phyloP scores from a whole-genome alignment of 2,113 vertebrate species.

The Mandrillus leucophaeus region DNA sequence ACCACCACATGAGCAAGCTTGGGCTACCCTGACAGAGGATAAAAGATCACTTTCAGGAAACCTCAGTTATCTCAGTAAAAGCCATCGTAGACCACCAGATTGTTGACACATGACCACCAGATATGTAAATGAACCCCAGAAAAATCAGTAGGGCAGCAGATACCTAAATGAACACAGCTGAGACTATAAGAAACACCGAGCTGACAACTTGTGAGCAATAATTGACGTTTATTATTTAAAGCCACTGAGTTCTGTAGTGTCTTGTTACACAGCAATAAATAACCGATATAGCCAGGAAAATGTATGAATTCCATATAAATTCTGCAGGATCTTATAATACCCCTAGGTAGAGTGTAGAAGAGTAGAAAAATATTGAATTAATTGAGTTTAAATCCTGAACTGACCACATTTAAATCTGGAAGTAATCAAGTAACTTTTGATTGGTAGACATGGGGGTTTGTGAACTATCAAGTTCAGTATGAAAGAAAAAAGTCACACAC shows the following conservation, averaged over 20 bases:
- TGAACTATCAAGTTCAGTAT: background rate
- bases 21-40: background rate
- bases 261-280: background rate
- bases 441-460: slow-evolving; percentile 7
- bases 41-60: background rate
- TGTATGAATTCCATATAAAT: background rate
- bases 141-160: background rate
- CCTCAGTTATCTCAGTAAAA: background rate
- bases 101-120: background rate
- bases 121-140: background rate
- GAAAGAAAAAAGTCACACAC: background rate
- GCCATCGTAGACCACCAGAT: background rate
- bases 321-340: background rate
- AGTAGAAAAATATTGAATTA: background rate
- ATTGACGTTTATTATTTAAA: background rate
- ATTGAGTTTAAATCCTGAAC: background rate
- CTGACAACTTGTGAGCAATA: background rate
- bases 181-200: background rate
- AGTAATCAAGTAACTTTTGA: slow-evolving; percentile 41
- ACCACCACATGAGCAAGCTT: background rate
- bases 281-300: slow-evolving; percentile 3
- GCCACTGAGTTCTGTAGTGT: background rate
- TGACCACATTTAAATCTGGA: slow-evolving; percentile 20
- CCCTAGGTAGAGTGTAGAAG: background rate
- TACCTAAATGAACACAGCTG: background rate